Evolutionary conservation across 2,888 invertebrate species (phyloP).

Genomic region (Drosophila pegasa): DNA sequence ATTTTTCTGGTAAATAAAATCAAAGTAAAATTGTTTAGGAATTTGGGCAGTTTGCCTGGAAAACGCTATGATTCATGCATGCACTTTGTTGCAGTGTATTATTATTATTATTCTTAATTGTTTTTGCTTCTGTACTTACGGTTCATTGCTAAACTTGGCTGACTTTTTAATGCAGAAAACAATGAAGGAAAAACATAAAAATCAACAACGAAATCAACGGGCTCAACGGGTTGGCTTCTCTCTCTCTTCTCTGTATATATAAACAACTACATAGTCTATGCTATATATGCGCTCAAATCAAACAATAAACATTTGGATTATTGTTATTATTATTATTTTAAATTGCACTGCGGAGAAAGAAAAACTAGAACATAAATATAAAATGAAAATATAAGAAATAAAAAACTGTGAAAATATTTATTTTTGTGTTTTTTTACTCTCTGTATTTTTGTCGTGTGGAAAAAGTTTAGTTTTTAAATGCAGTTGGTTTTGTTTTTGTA

Average conservation of each 20-base stretch:
- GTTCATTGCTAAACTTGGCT: constrained; percentile 54
- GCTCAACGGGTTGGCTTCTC: background rate
- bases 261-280: constrained; percentile 30
- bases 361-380: constrained; percentile 18
- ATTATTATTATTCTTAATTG: constrained; percentile 22
- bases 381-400: constrained; percentile 32
- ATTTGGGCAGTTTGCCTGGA: constrained; percentile 64
- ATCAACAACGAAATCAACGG: constrained; percentile 43
- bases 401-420: constrained; percentile 2
- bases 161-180: constrained; percentile 35
- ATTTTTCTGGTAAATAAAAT: constrained; percentile 9
- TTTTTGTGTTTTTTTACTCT: constrained; percentile 5
- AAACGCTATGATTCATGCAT: constrained; percentile 66
- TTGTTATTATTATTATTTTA: constrained; percentile 30
- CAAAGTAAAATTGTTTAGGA: constrained; percentile 30
- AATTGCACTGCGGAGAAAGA: constrained; percentile 42
- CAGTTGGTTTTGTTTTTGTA: constrained; percentile 61
- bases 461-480: constrained; percentile 66
- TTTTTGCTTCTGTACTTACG: constrained; percentile 60
- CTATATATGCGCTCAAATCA: constrained; percentile 40
- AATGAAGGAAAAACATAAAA: constrained; percentile 6
- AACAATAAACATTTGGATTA: constrained; percentile 53
- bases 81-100: constrained; percentile 35
- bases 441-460: constrained; percentile 56
- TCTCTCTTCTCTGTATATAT: constrained; percentile 23